A percentile compares a stretch with the other conserved stretches of the same genome.
Evolutionary conservation across 2,888 invertebrate species (phyloP).

Genomic region (Abscondita cerata): DNA sequence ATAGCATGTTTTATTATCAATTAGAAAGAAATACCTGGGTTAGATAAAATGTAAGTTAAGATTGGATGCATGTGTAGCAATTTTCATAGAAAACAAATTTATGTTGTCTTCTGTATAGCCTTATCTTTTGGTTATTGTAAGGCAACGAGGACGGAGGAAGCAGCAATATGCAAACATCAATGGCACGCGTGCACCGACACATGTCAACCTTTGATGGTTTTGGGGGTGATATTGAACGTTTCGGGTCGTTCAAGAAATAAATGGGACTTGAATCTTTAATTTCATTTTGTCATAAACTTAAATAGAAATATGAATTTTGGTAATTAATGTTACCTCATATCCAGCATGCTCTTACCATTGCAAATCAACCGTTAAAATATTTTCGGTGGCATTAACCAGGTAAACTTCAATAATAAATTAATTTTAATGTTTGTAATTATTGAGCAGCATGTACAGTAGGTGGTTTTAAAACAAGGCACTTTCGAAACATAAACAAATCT

Average conservation of each 20-base stretch:
- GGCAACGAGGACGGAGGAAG: conserved; percentile 19
- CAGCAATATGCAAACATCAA: conserved; percentile 36
- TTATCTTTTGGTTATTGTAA: conserved; percentile 27
- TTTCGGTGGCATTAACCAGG: too few relatives aligned
- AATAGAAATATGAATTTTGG: background rate
- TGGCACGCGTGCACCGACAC: conserved; percentile 34
- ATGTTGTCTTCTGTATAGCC: conserved; percentile 18
- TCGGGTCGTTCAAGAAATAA: conserved; percentile 13
- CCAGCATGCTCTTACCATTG: conserved; percentile 31
- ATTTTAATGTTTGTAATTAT: too few relatives aligned
- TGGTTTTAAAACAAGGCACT: too few relatives aligned
- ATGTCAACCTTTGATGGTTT: conserved; percentile 30
- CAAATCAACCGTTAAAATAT: conserved; percentile 36
- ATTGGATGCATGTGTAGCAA: conserved; percentile 1
- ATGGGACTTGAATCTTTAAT: conserved; percentile 14
- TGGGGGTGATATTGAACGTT: conserved; percentile 17
- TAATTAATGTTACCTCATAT: conserved; percentile 40
- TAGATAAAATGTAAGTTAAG: background rate
- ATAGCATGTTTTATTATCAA: too few relatives aligned
- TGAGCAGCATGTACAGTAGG: too few relatives aligned
- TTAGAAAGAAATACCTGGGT: background rate
- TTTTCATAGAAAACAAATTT: conserved; percentile 14
- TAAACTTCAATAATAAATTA: too few relatives aligned
- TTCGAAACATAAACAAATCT: too few relatives aligned
- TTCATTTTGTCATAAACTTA: background rate